phyloP scores from a whole-genome alignment of 2,113 vertebrate genomes.

The Archocentrus centrarchus region DNA sequence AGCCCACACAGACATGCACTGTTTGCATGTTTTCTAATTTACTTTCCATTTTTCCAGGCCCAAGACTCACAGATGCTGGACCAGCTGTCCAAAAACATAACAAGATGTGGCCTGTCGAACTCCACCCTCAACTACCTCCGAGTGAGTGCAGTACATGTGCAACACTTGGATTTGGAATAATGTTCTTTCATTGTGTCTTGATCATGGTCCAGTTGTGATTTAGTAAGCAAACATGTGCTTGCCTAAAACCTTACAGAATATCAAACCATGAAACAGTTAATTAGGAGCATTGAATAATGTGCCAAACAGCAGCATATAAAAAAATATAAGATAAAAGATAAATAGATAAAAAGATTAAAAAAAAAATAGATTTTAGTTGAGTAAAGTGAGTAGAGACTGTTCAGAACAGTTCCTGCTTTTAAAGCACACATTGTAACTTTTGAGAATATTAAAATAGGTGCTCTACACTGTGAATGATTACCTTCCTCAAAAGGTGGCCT shows the following conservation, averaged over 20 bases:
- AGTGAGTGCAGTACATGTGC: conserved; percentile 75
- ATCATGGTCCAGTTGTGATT: background rate
- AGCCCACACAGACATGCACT: background rate
- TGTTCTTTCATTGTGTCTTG: background rate
- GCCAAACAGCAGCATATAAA: background rate
- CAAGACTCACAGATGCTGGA: conserved; percentile 99
- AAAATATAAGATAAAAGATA: background rate
- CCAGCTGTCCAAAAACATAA: conserved; percentile 99
- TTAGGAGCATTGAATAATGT: background rate
- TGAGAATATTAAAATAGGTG: too few species aligned
- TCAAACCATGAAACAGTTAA: background rate
- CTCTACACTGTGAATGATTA: background rate
- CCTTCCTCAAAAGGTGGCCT: background rate
- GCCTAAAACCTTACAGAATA: background rate
- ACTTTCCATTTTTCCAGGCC: conserved; percentile 79
- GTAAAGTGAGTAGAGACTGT: background rate
- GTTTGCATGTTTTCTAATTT: background rate
- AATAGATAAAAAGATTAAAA: too few species aligned
- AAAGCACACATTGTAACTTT: background rate
- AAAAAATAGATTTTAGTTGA: background rate
- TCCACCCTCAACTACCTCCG: conserved; percentile 99
- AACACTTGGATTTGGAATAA: background rate
- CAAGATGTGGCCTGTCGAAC: conserved; percentile 97
- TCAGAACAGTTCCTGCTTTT: background rate
- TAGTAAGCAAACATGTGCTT: background rate